Base-by-base conservation (phyloP, 2,888 invertebrate species). In the Listrodromus nycthemerus region DNA sequence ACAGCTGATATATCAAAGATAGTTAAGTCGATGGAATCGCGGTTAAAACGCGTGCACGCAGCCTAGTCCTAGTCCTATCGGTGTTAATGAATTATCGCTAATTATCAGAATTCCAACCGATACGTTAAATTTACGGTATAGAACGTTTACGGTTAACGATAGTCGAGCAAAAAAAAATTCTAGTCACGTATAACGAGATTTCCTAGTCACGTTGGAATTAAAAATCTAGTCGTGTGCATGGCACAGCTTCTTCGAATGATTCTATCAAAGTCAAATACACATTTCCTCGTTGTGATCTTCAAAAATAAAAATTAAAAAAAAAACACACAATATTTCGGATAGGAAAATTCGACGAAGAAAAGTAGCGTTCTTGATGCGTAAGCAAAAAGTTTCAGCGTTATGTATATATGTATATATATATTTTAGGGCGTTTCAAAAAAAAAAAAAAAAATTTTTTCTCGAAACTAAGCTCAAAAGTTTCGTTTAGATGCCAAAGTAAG, bases 1-100 rank as follows among this genome's bases (percentile, higher is more conserved):
- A 90, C 91, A 90, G 91, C 91, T 90, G 74, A 86, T 86, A 86
- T 79, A 89, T 90, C 91, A 91, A 91, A 91, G 91, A 90, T 90
- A 90, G 82, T 87, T 89, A 90, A 89, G 88, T 75, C 24, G 73
- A 78, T 85, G 45, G 30, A 82, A 84, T 48, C 69, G 66, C 70
- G 63, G 78, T 61, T 7, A 52, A 24, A 24, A 41, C 30, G 69
- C 74, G 52, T 21, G 6, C 13, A 76, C 41, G 65, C 65, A 27
- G 61, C 74, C 74, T 74, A 74, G n/a, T 24, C 2, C 2, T 80
- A 73, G 45, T 75, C 24, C 16, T 50, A 21, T 69, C 52, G 55
- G 69, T 8, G 41, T 73, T 77, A 73, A 65, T 45, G 55, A 10
- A 69, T 58, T 24, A 55, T 55, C 13, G 24, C 2, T 2, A 66